Evolutionary conservation across 2,113 vertebrate genomes (phyloP), one percentile per base, ranked within the genome.

Genomic region (Thunnus thynnus): DNA sequence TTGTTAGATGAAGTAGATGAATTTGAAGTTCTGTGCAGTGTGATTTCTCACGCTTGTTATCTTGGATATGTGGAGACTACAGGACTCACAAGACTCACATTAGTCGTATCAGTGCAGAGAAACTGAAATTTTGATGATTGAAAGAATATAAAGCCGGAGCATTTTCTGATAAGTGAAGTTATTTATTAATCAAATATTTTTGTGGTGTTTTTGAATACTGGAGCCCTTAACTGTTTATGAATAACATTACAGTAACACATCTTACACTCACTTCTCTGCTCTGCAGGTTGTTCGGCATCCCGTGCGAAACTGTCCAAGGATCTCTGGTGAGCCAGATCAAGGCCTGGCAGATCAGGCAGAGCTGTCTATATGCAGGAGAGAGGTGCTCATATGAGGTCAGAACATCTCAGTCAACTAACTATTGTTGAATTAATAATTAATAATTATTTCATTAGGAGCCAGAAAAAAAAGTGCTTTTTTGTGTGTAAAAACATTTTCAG

Each of bases 261-360:
- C 0, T 41, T 22, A 76, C 8, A 0, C 18, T 61, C 1, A 1
- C 36, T 56, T 13, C 16, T 72, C n/a, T 72, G 27, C 44, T 51
- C 30, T 51, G 25, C 73, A 94, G 93, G 94, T 32, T 91, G 60
- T 93, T 94, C 64, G 88, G 81, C 52, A 92, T 90, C 27, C 52
- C 79, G 0, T 94, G 93, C 8, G 20, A 63, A 2, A 80, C 88
- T 0, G 89, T 94, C 20, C 62, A 58, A 3, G 65, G 8, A 5
- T 72, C 12, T 64, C 58, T 94, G 41, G 90, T 94, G 87, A 86
- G 7, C 56, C 94, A 94, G 86, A 94, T 94, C 87, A 92, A 93
- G 79, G 84, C 75, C 11, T 94, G 93, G 94, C 86, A 85, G 85
- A 80, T 87, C 62, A 50, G 17, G 0, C 52, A 74, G 1, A 91